These are phyloP conservation scores for Nycticryphes semicollaris DNA, from an alignment of 2,113 vertebrate species.

Conservation along the genomic window DNA sequence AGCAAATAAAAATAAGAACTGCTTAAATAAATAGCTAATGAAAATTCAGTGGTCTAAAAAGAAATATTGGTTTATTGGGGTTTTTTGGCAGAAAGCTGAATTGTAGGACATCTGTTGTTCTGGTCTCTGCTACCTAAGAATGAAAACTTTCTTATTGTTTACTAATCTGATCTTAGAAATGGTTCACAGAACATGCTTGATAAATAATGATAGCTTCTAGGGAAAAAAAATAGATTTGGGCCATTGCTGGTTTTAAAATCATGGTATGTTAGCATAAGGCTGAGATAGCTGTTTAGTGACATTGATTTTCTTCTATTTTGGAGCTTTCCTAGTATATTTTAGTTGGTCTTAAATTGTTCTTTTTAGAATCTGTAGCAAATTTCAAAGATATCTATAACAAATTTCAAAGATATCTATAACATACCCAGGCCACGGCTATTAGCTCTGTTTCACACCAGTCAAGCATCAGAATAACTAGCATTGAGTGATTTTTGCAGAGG, in stretches of 20 bases:
- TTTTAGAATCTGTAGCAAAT: background rate
- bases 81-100: background rate
- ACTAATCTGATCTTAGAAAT: background rate
- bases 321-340: background rate
- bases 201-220: conserved; percentile 1
- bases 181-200: background rate
- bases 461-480: background rate
- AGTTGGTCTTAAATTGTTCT: background rate
- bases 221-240: background rate
- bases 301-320: background rate
- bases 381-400: background rate
- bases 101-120: background rate
- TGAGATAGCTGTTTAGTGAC: background rate
- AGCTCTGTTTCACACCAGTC: background rate
- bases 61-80: background rate
- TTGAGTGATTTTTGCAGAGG: background rate
- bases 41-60: conserved; percentile 1
- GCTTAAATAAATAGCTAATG: background rate
- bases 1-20: background rate
- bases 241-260: conserved; percentile 4
- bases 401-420: background rate
- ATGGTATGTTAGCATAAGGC: background rate
- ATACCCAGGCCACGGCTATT: background rate
- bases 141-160: background rate
- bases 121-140: background rate